phyloP scores from a whole-genome alignment of 2,113 vertebrate species.

The Grammomys dolichurus region DNA sequence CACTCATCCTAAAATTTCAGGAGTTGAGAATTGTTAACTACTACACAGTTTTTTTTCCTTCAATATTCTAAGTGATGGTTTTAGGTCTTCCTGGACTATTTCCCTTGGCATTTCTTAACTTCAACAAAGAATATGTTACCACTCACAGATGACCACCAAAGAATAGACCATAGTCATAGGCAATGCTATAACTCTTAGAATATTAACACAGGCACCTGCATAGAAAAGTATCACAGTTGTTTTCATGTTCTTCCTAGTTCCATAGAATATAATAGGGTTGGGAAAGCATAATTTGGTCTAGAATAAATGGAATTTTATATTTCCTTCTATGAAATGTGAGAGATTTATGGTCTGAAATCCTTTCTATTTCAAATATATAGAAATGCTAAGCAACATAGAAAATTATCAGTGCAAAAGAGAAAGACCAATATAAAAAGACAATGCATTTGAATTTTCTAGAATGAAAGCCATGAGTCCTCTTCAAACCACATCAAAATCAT shows the following conservation, averaged over 20 bases:
- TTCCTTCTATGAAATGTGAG: conserved; percentile 39
- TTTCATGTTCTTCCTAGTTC: neutral
- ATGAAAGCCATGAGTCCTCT: conserved; percentile 30
- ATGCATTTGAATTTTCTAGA: neutral
- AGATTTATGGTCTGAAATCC: neutral
- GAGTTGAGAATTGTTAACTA: neutral
- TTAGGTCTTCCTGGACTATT: neutral
- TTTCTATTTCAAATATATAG: conserved; percentile 34
- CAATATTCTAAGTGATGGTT: neutral
- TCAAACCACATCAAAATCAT: conserved; percentile 41
- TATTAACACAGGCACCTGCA: neutral
- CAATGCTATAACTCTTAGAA: neutral
- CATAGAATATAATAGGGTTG: neutral
- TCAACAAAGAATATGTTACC: neutral
- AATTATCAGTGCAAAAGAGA: neutral
- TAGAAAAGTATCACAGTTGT: neutral
- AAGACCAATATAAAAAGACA: conserved; percentile 21
- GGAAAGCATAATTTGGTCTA: neutral
- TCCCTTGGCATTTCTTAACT: neutral
- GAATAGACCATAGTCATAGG: neutral
- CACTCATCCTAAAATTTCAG: neutral
- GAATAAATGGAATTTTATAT: conserved; percentile 46
- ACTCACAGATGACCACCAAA: neutral
- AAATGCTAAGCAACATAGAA: conserved; percentile 47
- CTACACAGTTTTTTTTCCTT: neutral